Conservation (phyloP, 2,888 invertebrate genomes). For the Tenthredo livida region DNA sequence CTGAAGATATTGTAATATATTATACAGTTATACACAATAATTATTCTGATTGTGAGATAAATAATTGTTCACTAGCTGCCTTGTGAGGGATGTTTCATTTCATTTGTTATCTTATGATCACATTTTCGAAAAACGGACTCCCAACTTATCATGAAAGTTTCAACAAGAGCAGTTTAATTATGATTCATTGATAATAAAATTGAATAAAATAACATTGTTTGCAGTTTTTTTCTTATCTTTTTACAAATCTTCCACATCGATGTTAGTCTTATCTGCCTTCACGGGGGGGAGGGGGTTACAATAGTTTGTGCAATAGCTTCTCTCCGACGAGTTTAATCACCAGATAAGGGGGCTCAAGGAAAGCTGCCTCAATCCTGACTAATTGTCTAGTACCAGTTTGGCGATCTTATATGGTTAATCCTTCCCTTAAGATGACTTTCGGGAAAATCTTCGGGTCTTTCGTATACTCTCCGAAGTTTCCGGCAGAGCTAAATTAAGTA, state of each 20-base stretch:
- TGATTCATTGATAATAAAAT: constrained; percentile 66
- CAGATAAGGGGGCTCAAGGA: no score
- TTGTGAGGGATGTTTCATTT: constrained; percentile 61
- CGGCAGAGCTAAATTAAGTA: no score
- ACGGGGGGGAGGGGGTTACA: no score
- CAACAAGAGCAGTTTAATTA: constrained; percentile 65
- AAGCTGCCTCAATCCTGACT: no score
- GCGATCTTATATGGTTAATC: no score
- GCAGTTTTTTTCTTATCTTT: background rate
- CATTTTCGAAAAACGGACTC: constrained; percentile 20
- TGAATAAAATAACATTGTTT: constrained; percentile 33
- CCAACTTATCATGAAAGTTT: constrained; percentile 55
- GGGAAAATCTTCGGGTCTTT: no score
- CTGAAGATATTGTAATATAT: constrained; percentile 64
- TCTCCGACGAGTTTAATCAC: no score
- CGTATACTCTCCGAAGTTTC: no score
- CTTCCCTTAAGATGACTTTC: no score
- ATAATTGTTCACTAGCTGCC: constrained; percentile 67
- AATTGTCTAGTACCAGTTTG: no score
- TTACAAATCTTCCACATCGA: background rate
- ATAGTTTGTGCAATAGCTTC: no score
- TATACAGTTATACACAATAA: constrained; percentile 57
- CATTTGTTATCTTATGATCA: constrained; percentile 7
- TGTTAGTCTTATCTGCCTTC: no score
- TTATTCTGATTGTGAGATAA: constrained; percentile 57